Base-by-base conservation (phyloP, 2,888 invertebrate species). In the Tromatobia lineatoria region DNA sequence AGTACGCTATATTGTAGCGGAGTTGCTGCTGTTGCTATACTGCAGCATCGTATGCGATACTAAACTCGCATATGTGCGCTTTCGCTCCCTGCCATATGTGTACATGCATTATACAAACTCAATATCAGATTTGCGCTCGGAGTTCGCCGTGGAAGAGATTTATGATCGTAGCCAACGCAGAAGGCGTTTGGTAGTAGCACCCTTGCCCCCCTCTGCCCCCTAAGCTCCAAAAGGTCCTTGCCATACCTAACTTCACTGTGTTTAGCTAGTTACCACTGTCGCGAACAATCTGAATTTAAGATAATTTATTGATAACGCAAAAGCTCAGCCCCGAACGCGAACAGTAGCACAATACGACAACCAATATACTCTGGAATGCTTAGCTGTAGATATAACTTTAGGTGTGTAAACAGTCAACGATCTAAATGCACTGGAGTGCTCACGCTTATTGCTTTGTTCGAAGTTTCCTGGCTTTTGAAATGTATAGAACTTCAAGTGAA, bases 71-170 rank as follows among this genome's bases (percentile, higher is more conserved):
- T 78, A 80, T 76, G 79, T 67, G 76, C 34, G 18, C 38, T n/a
- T 34, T 18, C 64, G 76, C 23, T 47, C 69, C 45, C 47, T 10
- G 42, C 34, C 80, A 69, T 69, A 69, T 76, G 64, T 66, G 76
- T 66, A 81, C 79, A 78, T 85, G 79, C 84, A 82, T 85, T 80
- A 69, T 85, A 80, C 87, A 88, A 89, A 90, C 85, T 86, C 87
- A 83, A 87, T 88, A 88, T 88, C 86, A 88, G 87, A 89, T 89
- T 89, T 85, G 85, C 86, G 73, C 71, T 70, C 66, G 25, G 80
- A 81, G 81, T 84, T 84, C 75, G 80, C 75, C 82, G 78, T 78
- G 80, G 84, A 85, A 86, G 89, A 89, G 87, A 90, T 88, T 89
- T 88, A 87, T 86, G 88, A 86, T 85, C 89, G 64, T 45, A 77